Base-by-base conservation (phyloP, 2,888 invertebrate species). In the Formica aserva region DNA sequence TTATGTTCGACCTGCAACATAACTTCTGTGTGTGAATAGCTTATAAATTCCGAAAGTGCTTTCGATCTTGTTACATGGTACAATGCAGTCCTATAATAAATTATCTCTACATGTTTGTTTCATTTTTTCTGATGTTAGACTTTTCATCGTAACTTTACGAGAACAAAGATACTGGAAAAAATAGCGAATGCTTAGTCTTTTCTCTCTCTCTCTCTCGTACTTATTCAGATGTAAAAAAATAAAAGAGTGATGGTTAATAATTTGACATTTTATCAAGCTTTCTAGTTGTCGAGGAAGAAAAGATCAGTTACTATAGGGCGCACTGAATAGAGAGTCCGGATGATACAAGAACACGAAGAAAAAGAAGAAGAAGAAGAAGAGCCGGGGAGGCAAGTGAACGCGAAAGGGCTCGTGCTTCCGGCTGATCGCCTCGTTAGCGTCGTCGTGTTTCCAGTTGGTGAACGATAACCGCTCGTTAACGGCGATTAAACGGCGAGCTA, bases 391-490 rank as follows among this genome's bases (percentile, higher is more conserved):
- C 86, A 86, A 86, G 85, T 41, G 86, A 89, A 84, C 84, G 87
- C 84, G 88, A 89, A 88, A 77, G 86, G 85, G 75, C 82, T 75
- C 78, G 87, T 89, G 91, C 91, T 93, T 94, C 92, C 92, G 92
- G 92, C 84, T 89, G 91, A 92, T 92, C 92, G 92, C 85, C 92
- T 92, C 91, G 92, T 92, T 92, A 92, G 92, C 91, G 91, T 92
- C 91, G 91, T 89, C 91, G 90, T 93, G 92, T 92, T 93, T 92
- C 91, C 92, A 92, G 91, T 91, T 88, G 91, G 91, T 89, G 91
- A 92, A 93, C 93, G 94, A 93, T 93, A 93, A 93, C 93, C 92
- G 89, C 92, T 93, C 92, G 93, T 93, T 93, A 94, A 93, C 91
- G 92, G 92, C 91, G 93, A 93, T 93, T 93, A 93, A 93, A 92